phyloP scores from a whole-genome alignment of 2,797 vertebrate species.

The Leptatherina wallacei region DNA sequence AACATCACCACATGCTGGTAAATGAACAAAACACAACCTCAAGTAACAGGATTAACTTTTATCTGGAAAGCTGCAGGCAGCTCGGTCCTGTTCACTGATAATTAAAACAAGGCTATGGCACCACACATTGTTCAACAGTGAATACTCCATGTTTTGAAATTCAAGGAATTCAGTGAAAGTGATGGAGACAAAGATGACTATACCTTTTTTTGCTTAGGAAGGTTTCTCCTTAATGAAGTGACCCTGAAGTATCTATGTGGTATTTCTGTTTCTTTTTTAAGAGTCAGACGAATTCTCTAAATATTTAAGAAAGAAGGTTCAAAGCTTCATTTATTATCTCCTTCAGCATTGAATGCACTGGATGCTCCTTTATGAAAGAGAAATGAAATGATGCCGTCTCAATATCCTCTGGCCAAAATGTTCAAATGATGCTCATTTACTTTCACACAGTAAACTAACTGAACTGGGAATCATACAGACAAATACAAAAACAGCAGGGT shows the following conservation, averaged over 20 bases:
- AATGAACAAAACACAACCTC: conserved; percentile 38
- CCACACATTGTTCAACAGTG: neutral
- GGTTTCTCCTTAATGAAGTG: neutral
- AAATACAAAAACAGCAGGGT: neutral
- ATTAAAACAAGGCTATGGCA: conserved; percentile 8
- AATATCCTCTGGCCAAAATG: neutral
- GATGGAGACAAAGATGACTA: neutral
- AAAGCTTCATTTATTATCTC: neutral
- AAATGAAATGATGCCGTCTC: neutral
- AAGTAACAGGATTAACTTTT: conserved; percentile 58
- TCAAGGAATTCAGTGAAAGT: neutral
- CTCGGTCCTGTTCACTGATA: conserved; percentile 32
- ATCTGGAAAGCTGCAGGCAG: conserved; percentile 26
- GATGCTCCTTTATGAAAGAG: neutral
- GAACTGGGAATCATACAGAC: neutral
- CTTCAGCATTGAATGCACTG: neutral
- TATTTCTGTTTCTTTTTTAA: neutral
- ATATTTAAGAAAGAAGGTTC: neutral
- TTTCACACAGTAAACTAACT: neutral
- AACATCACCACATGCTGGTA: conserved; percentile 27
- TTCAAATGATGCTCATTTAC: neutral
- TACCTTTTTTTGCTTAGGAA: neutral
- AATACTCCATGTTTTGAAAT: neutral
- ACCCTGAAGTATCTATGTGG: neutral
- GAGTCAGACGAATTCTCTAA: neutral